These are phyloP conservation scores for Gulo gulo DNA, from an alignment of 2,113 vertebrate species.

Conservation along the genomic window DNA sequence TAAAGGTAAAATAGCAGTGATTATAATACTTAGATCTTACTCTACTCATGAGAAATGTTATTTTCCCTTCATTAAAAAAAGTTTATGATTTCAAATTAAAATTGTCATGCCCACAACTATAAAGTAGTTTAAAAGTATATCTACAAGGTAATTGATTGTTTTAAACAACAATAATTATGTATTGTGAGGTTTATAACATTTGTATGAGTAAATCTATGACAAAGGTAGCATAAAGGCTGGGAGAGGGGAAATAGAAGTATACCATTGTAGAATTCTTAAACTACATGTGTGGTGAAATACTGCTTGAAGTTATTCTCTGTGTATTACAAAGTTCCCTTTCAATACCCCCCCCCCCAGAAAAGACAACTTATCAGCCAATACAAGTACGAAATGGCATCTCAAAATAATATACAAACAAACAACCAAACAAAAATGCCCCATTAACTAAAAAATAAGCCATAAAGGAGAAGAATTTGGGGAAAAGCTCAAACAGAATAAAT, in stretches of 20 bases:
- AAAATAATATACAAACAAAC: background rate
- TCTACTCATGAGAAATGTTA: background rate
- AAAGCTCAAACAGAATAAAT: background rate
- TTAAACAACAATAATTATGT: background rate
- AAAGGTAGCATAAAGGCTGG: background rate
- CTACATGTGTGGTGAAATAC: background rate
- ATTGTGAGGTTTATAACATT: background rate
- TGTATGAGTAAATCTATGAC: background rate
- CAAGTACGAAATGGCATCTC: background rate
- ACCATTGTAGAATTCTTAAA: background rate
- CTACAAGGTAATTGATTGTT: background rate
- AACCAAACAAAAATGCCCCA: background rate
- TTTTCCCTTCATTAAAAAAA: background rate
- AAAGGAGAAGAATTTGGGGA: background rate
- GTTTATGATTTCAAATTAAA: background rate
- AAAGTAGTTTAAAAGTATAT: background rate
- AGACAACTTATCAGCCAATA: background rate
- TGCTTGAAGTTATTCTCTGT: background rate
- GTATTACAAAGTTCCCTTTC: background rate
- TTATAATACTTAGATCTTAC: background rate
- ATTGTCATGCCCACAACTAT: background rate
- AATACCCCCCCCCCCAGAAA: background rate
- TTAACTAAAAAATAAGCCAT: background rate
- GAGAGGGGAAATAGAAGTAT: background rate
- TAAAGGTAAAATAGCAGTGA: background rate